Evolutionary conservation across 2,888 invertebrate genomes (phyloP).

Genomic region (Caenorhabditis sp.): DNA sequence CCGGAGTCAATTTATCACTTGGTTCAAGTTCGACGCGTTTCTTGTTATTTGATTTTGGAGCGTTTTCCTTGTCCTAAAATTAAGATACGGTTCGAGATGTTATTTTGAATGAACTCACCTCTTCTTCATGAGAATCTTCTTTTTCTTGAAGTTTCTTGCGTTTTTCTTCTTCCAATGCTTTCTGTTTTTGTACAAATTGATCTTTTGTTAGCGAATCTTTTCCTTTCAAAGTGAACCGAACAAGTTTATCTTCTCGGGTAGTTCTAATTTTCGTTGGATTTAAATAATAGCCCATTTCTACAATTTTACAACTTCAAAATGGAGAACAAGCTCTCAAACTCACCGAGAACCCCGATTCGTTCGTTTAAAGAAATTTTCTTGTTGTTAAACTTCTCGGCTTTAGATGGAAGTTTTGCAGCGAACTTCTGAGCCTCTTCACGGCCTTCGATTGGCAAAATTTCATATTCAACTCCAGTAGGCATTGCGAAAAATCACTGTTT

Average conservation of each 20-base stretch:
- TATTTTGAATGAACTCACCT: background rate
- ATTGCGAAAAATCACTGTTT: constrained; percentile 6
- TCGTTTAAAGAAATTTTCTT: constrained; percentile 31
- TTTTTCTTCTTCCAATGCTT: background rate
- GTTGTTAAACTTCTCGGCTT: background rate
- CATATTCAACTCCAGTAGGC: constrained; percentile 9
- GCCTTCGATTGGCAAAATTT: constrained; percentile 9
- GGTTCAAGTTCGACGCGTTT: background rate
- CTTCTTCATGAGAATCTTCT: background rate
- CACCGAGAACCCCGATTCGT: constrained; percentile 24
- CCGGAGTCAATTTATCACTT: background rate
- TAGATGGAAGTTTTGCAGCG: constrained; percentile 10
- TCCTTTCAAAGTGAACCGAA: background rate
- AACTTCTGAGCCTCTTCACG: constrained; percentile 13
- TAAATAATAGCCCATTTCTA: constrained; percentile 6
- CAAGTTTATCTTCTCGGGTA: background rate
- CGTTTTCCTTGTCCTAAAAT: background rate
- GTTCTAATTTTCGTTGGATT: background rate
- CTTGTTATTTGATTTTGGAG: background rate
- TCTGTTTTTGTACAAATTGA: background rate
- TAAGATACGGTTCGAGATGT: too few species aligned
- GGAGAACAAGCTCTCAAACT: too few species aligned
- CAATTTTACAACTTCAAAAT: too few species aligned
- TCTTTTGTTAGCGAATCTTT: background rate
- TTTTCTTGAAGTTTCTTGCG: background rate